phyloP scores from a whole-genome alignment of 2,888 invertebrate species.

The Dioctria linearis region DNA sequence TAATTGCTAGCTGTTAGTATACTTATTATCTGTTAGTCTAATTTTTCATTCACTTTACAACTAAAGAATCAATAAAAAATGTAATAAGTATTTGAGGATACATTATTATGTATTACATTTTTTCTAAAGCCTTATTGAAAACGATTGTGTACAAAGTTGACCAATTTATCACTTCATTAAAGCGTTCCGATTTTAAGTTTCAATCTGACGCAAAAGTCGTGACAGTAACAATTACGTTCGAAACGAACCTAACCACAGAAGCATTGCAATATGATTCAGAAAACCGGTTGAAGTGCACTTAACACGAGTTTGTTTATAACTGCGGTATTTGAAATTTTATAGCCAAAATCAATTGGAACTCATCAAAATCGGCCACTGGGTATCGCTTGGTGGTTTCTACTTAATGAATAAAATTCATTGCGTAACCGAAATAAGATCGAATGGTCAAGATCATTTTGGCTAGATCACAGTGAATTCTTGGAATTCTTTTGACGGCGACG shows the following conservation, averaged over 20 bases:
- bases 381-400: constrained; percentile 31
- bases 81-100: too few relatives aligned
- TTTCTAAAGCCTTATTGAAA: too few relatives aligned
- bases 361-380: constrained; percentile 19
- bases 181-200: constrained; percentile 4
- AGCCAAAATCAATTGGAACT: constrained; percentile 46
- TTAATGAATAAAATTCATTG: constrained; percentile 47
- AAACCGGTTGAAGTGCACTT: constrained; percentile 36
- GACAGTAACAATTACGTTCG: constrained; percentile 27
- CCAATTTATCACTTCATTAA: constrained; percentile 21
- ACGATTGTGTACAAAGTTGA: background rate
- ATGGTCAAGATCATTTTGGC: constrained; percentile 48
- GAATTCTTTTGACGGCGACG: constrained; percentile 29
- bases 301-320: background rate
- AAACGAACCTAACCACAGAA: background rate
- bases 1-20: too few relatives aligned
- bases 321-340: constrained; percentile 25
- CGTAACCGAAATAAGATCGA: constrained; percentile 48
- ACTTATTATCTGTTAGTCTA: too few relatives aligned
- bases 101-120: too few relatives aligned
- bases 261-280: constrained; percentile 8
- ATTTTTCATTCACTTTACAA: too few relatives aligned
- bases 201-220: constrained; percentile 15
- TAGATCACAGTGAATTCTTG: constrained; percentile 50
- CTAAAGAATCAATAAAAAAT: too few relatives aligned